Percentiles rank a stretch among this genome's conserved stretches.
Evolutionary conservation across 2,888 invertebrate genomes (phyloP).

Genomic region (Dynastes grantii): DNA sequence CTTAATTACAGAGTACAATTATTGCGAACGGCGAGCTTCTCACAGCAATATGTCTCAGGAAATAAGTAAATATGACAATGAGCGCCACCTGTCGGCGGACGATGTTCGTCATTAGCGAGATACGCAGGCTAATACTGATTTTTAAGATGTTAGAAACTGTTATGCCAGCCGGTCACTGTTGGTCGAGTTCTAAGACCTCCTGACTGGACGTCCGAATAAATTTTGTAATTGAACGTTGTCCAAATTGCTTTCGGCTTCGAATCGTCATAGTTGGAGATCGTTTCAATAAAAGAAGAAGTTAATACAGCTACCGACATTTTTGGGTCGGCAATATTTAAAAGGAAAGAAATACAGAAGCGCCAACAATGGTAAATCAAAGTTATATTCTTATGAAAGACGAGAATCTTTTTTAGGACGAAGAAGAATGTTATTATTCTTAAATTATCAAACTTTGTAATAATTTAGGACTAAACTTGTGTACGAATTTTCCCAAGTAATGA

Average conservation of each 20-base stretch:
- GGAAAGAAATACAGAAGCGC: too few relatives aligned
- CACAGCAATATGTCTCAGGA: conserved; percentile 22
- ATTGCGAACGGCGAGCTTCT: not conserved
- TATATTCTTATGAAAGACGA: too few relatives aligned
- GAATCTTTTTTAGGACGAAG: too few relatives aligned
- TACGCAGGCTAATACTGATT: not conserved
- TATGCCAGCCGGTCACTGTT: not conserved
- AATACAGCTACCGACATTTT: not conserved
- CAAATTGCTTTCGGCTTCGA: conserved; percentile 12
- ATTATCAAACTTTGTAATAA: too few relatives aligned
- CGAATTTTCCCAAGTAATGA: too few relatives aligned
- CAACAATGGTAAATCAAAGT: too few relatives aligned
- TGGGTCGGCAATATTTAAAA: not conserved
- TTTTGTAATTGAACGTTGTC: conserved; percentile 34
- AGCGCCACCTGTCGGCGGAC: conserved; percentile 32
- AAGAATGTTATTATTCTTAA: too few relatives aligned
- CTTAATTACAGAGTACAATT: conserved; percentile 38
- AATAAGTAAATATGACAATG: conserved; percentile 39
- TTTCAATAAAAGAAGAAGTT: not conserved
- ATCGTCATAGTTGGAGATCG: not conserved
- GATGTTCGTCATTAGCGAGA: conserved; percentile 19
- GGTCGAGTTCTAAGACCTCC: not conserved
- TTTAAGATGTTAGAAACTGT: conserved; percentile 23
- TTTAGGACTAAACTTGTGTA: too few relatives aligned
- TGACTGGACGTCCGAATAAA: conserved; percentile 24